phyloP scores from a whole-genome alignment of 1,140 invertebrate genomes.

The Charaxes varanes region DNA sequence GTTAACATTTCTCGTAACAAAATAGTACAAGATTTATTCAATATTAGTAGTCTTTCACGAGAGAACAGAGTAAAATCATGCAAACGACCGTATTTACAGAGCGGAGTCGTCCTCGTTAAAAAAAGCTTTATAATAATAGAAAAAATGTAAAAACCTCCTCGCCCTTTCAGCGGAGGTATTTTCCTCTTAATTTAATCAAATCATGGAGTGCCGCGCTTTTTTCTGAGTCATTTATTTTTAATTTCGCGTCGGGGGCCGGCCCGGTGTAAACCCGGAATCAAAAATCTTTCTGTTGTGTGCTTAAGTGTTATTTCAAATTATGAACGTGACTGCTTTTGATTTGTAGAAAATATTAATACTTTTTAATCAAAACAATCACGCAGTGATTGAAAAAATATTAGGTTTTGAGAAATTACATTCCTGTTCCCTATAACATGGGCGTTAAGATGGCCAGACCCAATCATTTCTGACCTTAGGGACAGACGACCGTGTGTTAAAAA shows the following conservation, averaged over 20 bases:
- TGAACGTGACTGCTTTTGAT: slow-evolving; percentile 20
- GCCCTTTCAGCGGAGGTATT: slow-evolving; percentile 34
- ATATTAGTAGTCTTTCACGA: slow-evolving; percentile 34
- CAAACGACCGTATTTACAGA: slow-evolving; percentile 59
- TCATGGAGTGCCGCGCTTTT: slow-evolving; percentile 54
- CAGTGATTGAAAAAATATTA: too few relatives aligned
- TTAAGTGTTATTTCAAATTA: slow-evolving; percentile 26
- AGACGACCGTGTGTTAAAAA: too few relatives aligned
- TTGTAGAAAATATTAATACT: slow-evolving; percentile 1
- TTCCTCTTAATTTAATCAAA: slow-evolving; percentile 70
- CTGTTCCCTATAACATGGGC: too few relatives aligned
- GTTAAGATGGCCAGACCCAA: too few relatives aligned
- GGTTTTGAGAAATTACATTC: too few relatives aligned
- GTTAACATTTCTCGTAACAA: background rate
- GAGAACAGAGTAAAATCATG: slow-evolving; percentile 45
- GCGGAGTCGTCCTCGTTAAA: slow-evolving; percentile 40
- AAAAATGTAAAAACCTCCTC: slow-evolving; percentile 17
- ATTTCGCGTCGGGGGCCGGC: slow-evolving; percentile 36
- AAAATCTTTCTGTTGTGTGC: slow-evolving; percentile 16
- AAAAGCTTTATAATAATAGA: slow-evolving; percentile 56
- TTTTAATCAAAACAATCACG: too few relatives aligned
- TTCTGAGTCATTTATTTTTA: slow-evolving; percentile 69
- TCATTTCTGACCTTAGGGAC: too few relatives aligned
- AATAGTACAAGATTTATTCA: slow-evolving; percentile 8
- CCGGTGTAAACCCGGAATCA: slow-evolving; percentile 5